Evolutionary conservation across 2,113 vertebrate species (phyloP).

Genomic region (Atrichornis clamosus): DNA sequence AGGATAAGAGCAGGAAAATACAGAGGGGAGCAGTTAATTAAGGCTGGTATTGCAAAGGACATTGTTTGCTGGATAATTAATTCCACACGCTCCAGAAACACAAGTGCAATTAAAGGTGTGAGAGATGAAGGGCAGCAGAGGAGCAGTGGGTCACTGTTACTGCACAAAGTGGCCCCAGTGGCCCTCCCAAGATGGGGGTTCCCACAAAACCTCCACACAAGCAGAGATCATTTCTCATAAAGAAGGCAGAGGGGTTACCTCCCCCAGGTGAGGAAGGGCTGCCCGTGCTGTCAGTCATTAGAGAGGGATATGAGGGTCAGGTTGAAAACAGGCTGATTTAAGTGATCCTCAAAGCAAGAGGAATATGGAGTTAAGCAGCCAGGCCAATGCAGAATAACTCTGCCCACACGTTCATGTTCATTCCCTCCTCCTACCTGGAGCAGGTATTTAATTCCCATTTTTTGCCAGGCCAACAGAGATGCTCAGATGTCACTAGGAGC

Average conservation of each 20-base stretch:
- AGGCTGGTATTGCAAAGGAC: constrained; percentile 73
- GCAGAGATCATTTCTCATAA: not conserved
- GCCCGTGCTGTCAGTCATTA: not conserved
- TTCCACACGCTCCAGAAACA: constrained; percentile 62
- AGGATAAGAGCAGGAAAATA: constrained; percentile 65
- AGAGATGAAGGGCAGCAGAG: constrained; percentile 15
- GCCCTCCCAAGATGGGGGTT: not conserved
- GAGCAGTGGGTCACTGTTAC: not conserved
- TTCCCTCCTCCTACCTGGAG: not conserved
- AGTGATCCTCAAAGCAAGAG: not conserved
- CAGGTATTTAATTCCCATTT: not conserved
- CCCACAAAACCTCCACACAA: not conserved
- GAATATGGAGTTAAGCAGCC: not conserved
- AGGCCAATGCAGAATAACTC: not conserved
- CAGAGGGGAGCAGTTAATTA: constrained; percentile 74
- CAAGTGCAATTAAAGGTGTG: constrained; percentile 67
- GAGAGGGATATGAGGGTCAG: not conserved
- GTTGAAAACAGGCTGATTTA: not conserved
- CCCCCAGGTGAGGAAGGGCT: not conserved
- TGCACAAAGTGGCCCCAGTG: not conserved
- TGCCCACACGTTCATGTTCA: not conserved
- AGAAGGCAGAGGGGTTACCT: not conserved
- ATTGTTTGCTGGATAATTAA: constrained; percentile 76
- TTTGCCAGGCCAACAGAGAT: not conserved
- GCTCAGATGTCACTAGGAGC: not conserved